Evolutionary conservation across 2,113 vertebrate genomes (phyloP), one percentile per base, ranked within the genome.

Genomic region (Hemicordylus capensis): DNA sequence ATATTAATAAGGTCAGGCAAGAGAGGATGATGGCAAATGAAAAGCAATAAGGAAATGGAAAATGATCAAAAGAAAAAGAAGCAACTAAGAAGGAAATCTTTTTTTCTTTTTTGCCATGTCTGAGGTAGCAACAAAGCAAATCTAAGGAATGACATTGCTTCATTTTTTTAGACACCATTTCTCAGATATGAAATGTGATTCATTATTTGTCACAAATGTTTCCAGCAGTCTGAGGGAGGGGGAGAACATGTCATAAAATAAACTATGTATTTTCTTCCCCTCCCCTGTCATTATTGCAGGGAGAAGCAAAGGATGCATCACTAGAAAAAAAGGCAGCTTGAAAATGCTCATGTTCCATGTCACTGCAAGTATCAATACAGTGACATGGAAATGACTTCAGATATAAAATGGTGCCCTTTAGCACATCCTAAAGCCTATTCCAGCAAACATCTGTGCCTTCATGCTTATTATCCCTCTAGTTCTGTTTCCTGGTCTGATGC

Each of bases 171-270:
- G 51, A 34, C 85, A 90, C 58, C 64, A 24, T 90, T 93, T 91
- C 91, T 93, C 85, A 93, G 67, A 87, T 92, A 76, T 87, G 89
- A 94, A 94, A 87, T 88, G 69, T 70, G 80, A 88, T n/a, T 89
- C 84, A 80, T 95, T 92, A 89, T 87, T 92, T 94, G 85, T 81
- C 83, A 58, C 4, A 85, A 83, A 74, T 89, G 56, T 87, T 90
- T 93, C 85, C 86, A 90, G 75, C 76, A 81, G 69, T 90, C 89
- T 28, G 24, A 61, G 83, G 61, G 39, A 31, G 37, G 59, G 12
- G 22, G 39, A 90, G 83, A 42, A 51, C 22, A 22, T 64, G 66
- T 80, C 85, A 80, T 83, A 87, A 90, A 93, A 83, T 85, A 86
- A 93, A 84, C 67, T 84, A 67, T 70, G 67, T 17, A 61, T 39